phyloP scores from a whole-genome alignment of 1,140 invertebrate genomes.

The Cryptotermes secundus region DNA sequence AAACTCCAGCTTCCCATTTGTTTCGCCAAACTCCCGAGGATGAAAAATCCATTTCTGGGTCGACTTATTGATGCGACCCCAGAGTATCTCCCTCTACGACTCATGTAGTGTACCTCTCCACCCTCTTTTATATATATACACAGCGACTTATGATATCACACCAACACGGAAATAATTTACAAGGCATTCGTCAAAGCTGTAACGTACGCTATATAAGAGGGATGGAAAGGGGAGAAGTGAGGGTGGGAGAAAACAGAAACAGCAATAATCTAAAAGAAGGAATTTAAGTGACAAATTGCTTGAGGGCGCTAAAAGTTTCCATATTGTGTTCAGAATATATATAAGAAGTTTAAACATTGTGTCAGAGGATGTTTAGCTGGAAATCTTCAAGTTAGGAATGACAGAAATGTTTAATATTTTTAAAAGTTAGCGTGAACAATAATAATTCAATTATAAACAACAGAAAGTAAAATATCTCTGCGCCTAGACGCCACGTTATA shows the following conservation, averaged over 20 bases:
- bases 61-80: slow-evolving; percentile 48
- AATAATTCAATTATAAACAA: too few relatives aligned
- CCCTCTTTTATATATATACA: not conserved
- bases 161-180: slow-evolving; percentile 19
- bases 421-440: too few relatives aligned
- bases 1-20: slow-evolving; percentile 43
- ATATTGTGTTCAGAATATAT: not conserved
- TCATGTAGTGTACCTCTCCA: not conserved
- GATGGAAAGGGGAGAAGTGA: not conserved
- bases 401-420: too few relatives aligned
- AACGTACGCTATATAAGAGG: not conserved
- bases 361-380: too few relatives aligned
- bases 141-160: slow-evolving; percentile 12
- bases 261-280: slow-evolving; percentile 4
- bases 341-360: not conserved
- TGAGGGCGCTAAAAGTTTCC: not conserved
- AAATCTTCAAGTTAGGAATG: too few relatives aligned
- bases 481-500: too few relatives aligned
- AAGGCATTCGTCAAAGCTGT: slow-evolving; percentile 18
- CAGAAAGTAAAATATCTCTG: too few relatives aligned
- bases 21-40: slow-evolving; percentile 40
- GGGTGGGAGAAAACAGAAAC: not conserved
- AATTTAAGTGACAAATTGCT: slow-evolving; percentile 20
- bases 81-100: slow-evolving; percentile 38
- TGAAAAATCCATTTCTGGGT: slow-evolving; percentile 48